A percentile compares a stretch with the other conserved stretches of the same genome.
phyloP scores from a whole-genome alignment of 1,140 invertebrate genomes.

The Copidosoma floridanum region DNA sequence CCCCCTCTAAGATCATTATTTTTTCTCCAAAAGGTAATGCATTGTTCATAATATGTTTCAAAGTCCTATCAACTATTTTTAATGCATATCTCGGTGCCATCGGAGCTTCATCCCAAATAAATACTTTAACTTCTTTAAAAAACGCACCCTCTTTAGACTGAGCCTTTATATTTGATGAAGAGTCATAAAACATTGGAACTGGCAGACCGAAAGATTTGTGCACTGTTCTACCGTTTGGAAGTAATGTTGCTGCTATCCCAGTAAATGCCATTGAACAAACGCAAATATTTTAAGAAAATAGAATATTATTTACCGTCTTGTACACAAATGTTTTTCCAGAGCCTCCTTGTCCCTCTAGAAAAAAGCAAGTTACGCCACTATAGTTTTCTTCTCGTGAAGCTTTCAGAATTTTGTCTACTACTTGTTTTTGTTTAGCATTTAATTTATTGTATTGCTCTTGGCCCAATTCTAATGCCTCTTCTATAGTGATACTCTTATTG shows the following conservation, averaged over 20 bases:
- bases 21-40: conserved; percentile 34
- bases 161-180: conserved; percentile 36
- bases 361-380: background rate
- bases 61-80: conserved; percentile 29
- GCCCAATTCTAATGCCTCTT: background rate
- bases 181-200: conserved; percentile 13
- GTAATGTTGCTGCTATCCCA: conserved; percentile 34
- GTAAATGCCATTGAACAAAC: conserved; percentile 24
- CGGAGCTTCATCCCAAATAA: conserved; percentile 40
- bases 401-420: conserved; percentile 5
- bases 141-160: conserved; percentile 22
- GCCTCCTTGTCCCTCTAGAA: no score
- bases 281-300: conserved; percentile 4
- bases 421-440: conserved; percentile 15
- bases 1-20: conserved; percentile 32
- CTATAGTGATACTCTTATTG: background rate
- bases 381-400: background rate
- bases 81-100: conserved; percentile 32
- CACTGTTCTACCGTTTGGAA: conserved; percentile 30
- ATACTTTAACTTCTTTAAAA: conserved; percentile 21
- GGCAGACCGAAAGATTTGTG: conserved; percentile 30
- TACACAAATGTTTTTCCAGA: no score
- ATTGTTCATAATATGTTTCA: conserved; percentile 25
- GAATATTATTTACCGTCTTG: conserved; percentile 15
- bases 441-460: conserved; percentile 9